Conservation (phyloP, 1,140 invertebrate genomes). For the Apolygus lucorum region DNA sequence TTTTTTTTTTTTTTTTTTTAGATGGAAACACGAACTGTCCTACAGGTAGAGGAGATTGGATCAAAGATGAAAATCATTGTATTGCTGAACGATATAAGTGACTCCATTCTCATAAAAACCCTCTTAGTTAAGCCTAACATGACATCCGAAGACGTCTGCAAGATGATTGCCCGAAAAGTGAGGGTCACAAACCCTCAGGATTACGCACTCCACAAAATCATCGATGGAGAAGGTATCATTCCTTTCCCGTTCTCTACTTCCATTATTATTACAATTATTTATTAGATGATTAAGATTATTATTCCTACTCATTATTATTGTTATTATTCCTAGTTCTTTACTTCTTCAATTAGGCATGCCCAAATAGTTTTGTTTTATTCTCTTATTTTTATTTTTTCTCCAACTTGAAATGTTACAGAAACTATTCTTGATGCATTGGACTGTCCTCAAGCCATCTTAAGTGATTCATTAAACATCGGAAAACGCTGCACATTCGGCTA, state of each 20-base stretch:
- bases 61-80: slow-evolving; percentile 80
- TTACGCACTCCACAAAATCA: slow-evolving; percentile 85
- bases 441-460: slow-evolving; percentile 74
- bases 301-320: too few relatives aligned
- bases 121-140: slow-evolving; percentile 84
- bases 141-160: slow-evolving; percentile 82
- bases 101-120: slow-evolving; percentile 81
- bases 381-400: too few relatives aligned
- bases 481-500: slow-evolving; percentile 85
- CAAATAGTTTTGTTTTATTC: too few relatives aligned
- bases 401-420: too few relatives aligned
- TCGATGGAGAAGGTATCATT: slow-evolving; percentile 86
- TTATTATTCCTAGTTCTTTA: too few relatives aligned
- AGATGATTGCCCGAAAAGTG: slow-evolving; percentile 85
- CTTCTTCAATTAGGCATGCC: too few relatives aligned
- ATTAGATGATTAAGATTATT: slow-evolving; percentile 39
- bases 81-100: slow-evolving; percentile 84
- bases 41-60: slow-evolving; percentile 48
- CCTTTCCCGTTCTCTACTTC: too few relatives aligned
- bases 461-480: slow-evolving; percentile 54
- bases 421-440: slow-evolving; percentile 76
- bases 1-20: too few relatives aligned
- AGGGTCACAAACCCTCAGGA: slow-evolving; percentile 92
- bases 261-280: neutral
- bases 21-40: slow-evolving; percentile 16